Evolutionary conservation across 2,797 vertebrate species (phyloP).

Genomic region (Danio albolineatus): DNA sequence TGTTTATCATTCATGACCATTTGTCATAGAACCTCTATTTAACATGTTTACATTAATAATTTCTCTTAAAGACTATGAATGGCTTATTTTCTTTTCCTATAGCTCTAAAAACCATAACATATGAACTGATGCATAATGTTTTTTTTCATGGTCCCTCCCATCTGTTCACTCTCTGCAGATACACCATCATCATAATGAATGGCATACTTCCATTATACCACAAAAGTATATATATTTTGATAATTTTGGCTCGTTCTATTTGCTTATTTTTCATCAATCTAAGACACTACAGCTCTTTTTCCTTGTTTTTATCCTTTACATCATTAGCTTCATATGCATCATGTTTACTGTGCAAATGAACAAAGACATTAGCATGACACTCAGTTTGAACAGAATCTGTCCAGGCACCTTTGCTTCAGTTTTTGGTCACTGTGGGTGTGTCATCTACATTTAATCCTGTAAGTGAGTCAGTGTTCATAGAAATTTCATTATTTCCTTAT

Average conservation of each 20-base stretch:
- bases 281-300: too few species aligned
- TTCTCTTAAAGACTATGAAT: not conserved
- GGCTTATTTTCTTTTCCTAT: not conserved
- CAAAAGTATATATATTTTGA: too few species aligned
- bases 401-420: not conserved
- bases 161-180: not conserved
- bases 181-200: too few species aligned
- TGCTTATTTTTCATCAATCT: too few species aligned
- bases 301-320: not conserved
- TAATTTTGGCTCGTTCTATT: too few species aligned
- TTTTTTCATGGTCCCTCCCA: conserved; percentile 45
- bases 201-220: too few species aligned
- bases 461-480: not conserved
- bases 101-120: not conserved
- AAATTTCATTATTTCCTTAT: not conserved
- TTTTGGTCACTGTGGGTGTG: not conserved
- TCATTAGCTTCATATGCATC: not conserved
- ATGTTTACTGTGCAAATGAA: not conserved
- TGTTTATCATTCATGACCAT: not conserved
- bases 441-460: not conserved
- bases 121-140: not conserved
- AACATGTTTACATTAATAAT: not conserved
- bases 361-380: not conserved
- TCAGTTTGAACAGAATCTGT: not conserved
- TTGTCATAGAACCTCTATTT: not conserved